Conservation (phyloP, 2,888 invertebrate species). For the Pemphredon lugubris region DNA sequence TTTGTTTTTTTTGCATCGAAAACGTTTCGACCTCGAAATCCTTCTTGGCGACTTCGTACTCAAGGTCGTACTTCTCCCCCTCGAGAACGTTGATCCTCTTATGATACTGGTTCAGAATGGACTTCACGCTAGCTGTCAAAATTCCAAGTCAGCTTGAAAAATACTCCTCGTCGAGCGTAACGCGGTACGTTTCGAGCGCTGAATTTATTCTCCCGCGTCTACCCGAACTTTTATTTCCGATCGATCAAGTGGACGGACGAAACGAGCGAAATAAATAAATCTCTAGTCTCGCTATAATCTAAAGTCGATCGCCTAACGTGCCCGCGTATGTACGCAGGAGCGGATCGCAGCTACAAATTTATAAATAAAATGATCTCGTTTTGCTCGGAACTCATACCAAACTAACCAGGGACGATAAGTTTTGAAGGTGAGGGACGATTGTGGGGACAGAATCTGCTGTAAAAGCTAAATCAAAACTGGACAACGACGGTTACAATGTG, state of each 20-base stretch:
- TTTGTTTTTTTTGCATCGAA: slow-evolving; percentile 50
- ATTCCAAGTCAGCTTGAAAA: slow-evolving; percentile 67
- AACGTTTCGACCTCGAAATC: slow-evolving; percentile 90
- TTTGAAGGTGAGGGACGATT: slow-evolving; percentile 1
- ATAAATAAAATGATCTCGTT: not conserved
- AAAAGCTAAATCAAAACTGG: slow-evolving; percentile 35
- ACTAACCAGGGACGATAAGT: not conserved
- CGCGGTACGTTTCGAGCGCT: not conserved
- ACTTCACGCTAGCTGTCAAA: slow-evolving; percentile 85
- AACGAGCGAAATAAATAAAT: no score
- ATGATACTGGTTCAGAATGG: slow-evolving; percentile 90
- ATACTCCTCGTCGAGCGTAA: slow-evolving; percentile 6
- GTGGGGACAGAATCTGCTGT: slow-evolving; percentile 5
- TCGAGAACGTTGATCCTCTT: slow-evolving; percentile 91
- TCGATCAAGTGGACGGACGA: no score
- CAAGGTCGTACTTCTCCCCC: slow-evolving; percentile 98
- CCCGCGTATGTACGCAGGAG: not conserved
- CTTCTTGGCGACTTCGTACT: slow-evolving; percentile 97
- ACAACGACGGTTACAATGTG: slow-evolving; percentile 23
- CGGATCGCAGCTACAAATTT: not conserved
- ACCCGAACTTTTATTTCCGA: not conserved
- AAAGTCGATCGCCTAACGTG: no score
- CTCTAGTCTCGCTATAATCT: no score
- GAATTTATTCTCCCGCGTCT: no score
- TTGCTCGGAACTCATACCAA: not conserved